Base-by-base conservation (phyloP, 2,888 invertebrate species). In the Lottia gigantea region DNA sequence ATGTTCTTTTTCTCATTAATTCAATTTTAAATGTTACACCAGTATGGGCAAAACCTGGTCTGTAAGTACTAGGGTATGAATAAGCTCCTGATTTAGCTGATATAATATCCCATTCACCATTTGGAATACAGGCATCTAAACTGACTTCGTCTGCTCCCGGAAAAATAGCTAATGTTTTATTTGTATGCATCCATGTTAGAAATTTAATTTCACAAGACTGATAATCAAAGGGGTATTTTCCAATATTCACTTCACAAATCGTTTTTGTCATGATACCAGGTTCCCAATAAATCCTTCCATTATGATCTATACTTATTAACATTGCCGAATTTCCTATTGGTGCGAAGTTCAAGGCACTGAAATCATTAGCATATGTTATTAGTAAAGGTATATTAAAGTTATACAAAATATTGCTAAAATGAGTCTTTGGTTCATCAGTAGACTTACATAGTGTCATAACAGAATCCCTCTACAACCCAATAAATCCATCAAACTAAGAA, bases 181-280 rank as follows among this genome's bases (percentile, higher is more conserved):
- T 81, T 26, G 81, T 80, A 67, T 80, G 78, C 81, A 81, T 81
- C 81, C 81, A 81, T 3, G 81, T 80, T 67, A 81, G 75, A 67
- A 81, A 78, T 66, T 79, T 74, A 62, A 81, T 79, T 62, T 79
- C 77, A 75, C 81, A 81, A 46, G 68, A 70, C 68, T 81, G 81
- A 64, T 76, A 76, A 71, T 81, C 81, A 67, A 81, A 81, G 1
- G 81, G 81, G 62, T 81, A 81, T 61, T 81, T 78, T n/a, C 78
- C 79, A 19, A 81, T 80, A 73, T 80, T 80, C 14, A 81, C 80
- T 67, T 80, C 81, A 68, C 81, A 81, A 49, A 79, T 79, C 19
- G 81, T 81, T 67, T 79, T 77, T 40, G 78, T 79, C 46, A 81
- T 74, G 12, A 80, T 76, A n/a, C 80, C 80, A 2, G 81, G 81